Percentiles rank a stretch among this genome's conserved stretches.
phyloP scores from a whole-genome alignment of 2,797 vertebrate genomes.

The Setipinna tenuifilis region DNA sequence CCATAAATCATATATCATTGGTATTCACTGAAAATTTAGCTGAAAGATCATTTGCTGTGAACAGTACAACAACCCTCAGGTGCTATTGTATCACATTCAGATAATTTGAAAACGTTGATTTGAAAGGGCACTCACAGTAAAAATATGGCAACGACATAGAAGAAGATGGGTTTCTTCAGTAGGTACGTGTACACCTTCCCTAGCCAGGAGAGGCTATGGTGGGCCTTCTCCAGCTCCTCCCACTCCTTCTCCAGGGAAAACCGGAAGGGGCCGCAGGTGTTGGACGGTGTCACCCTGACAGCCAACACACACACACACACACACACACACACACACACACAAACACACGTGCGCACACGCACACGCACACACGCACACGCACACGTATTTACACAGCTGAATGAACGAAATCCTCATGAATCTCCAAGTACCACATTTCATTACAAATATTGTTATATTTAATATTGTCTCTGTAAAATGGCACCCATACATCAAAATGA shows the following conservation, averaged over 20 bases:
- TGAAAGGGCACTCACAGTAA: conserved; percentile 77
- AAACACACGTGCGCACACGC: neutral
- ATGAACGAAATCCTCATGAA: neutral
- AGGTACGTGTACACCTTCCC: conserved; percentile 68
- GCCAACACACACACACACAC: neutral
- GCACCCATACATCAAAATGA: conserved; percentile 82
- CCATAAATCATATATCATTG: conserved; percentile 41
- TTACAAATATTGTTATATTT: neutral
- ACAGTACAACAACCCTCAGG: neutral
- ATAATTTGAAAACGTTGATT: neutral
- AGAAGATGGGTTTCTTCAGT: conserved; percentile 76
- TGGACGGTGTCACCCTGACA: conserved; percentile 79
- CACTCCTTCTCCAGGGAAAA: conserved; percentile 73
- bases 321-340: neutral
- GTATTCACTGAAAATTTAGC: neutral
- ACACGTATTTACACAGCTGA: neutral
- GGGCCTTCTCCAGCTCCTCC: conserved; percentile 62
- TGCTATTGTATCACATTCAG: neutral
- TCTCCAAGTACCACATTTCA: neutral
- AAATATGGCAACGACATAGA: conserved; percentile 69
- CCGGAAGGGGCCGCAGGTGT: conserved; percentile 84
- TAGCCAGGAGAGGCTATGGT: conserved; percentile 72
- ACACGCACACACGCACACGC: neutral
- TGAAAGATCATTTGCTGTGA: neutral
- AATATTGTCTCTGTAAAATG: neutral